Conservation (phyloP, 2,888 invertebrate genomes). For the Macrophya alboannulata region DNA sequence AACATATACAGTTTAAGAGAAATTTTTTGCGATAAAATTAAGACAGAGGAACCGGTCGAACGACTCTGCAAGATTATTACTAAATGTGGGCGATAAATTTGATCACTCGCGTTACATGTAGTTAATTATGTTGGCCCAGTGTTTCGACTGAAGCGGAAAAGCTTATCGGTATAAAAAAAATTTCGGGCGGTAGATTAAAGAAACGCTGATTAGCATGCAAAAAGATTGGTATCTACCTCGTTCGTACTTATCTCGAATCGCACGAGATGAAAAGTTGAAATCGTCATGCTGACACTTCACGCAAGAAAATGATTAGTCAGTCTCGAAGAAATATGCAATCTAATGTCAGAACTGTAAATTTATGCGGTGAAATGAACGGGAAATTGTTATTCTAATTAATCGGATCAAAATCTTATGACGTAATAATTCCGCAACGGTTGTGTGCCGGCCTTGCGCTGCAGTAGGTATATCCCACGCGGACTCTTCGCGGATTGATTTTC, state of each 20-base stretch:
- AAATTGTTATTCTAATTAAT: conserved; percentile 12
- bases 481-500: not conserved
- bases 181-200: not conserved
- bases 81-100: not conserved
- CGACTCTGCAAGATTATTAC: not conserved
- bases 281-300: not conserved
- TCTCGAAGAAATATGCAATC: not conserved
- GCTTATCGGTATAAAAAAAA: not conserved
- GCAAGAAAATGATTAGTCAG: conserved; percentile 23
- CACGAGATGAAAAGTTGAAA: not conserved
- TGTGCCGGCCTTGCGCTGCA: not conserved
- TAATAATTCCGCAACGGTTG: not conserved
- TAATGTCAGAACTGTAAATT: not conserved
- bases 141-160: not conserved
- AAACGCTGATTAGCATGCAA: not conserved
- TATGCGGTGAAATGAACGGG: not conserved
- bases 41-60: not conserved
- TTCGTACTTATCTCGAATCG: not conserved
- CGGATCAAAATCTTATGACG: not conserved
- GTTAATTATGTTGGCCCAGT: not conserved
- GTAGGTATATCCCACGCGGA: not conserved
- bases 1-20: not conserved
- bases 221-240: not conserved
- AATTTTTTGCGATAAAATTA: not conserved
- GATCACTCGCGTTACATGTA: not conserved